phyloP scores from a whole-genome alignment of 64 coral and sea anemone genomes.

The Montipora capricornis region DNA sequence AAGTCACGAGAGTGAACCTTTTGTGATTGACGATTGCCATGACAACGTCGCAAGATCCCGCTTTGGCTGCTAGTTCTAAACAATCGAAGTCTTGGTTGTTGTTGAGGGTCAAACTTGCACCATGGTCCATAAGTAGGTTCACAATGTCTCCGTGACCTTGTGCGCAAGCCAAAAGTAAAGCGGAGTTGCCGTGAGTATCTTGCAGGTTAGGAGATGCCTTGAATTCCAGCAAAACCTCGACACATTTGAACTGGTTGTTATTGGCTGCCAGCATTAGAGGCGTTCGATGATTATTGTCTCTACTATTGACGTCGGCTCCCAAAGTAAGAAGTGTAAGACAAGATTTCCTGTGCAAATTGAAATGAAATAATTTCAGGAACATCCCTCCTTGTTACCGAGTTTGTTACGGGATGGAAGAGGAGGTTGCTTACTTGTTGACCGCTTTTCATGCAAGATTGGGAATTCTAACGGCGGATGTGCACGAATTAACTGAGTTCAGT shows the following conservation, averaged over 20 bases:
- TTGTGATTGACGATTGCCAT: constrained; percentile 73
- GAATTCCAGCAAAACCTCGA: constrained; percentile 38
- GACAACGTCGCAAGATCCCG: constrained; percentile 57
- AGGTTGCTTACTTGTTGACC: too few relatives aligned
- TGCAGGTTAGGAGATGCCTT: constrained; percentile 70
- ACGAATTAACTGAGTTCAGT: too few relatives aligned
- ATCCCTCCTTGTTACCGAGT: too few relatives aligned
- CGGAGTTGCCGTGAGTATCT: constrained; percentile 58
- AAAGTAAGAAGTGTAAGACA: constrained; percentile 47
- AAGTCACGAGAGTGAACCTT: constrained; percentile 37
- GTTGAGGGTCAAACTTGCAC: constrained; percentile 42
- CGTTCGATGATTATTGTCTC: constrained; percentile 77
- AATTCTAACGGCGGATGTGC: too few relatives aligned
- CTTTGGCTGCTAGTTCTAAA: constrained; percentile 63
- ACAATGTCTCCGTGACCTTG: constrained; percentile 49
- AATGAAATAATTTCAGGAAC: too few relatives aligned
- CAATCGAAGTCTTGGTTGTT: constrained; percentile 54
- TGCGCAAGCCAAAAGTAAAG: constrained; percentile 58
- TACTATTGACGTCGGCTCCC: constrained; percentile 73
- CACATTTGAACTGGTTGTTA: constrained; percentile 55
- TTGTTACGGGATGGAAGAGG: too few relatives aligned
- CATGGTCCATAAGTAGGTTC: constrained; percentile 57
- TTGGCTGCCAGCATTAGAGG: constrained; percentile 74
- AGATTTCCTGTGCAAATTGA: constrained; percentile 67
- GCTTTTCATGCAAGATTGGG: too few relatives aligned